A percentile compares a stretch with the other conserved stretches of the same genome.
These are phyloP conservation scores for Drosophila sechellia DNA, from an alignment of 1,140 invertebrate genomes.

Conservation along the genomic window DNA sequence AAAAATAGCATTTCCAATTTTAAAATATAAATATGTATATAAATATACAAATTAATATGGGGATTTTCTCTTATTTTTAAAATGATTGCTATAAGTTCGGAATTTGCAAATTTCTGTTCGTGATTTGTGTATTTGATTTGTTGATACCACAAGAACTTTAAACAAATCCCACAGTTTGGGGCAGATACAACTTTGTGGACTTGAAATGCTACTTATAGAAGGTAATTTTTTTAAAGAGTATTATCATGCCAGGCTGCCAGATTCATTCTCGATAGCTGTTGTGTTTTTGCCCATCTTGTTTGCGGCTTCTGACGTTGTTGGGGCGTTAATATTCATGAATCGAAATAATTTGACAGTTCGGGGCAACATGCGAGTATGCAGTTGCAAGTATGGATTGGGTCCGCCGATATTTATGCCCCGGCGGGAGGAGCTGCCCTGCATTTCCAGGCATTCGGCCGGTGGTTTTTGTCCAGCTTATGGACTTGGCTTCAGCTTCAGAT, in stretches of 20 bases:
- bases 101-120: too few relatives aligned
- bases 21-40: too few relatives aligned
- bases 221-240: not conserved
- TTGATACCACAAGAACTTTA: too few relatives aligned
- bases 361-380: conserved; percentile 79
- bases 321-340: conserved; percentile 83
- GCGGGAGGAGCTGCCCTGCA: conserved; percentile 14
- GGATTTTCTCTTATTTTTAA: too few relatives aligned
- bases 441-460: conserved; percentile 3
- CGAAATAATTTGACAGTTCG: conserved; percentile 83
- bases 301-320: conserved; percentile 42
- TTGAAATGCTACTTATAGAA: too few relatives aligned
- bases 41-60: too few relatives aligned
- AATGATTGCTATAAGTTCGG: too few relatives aligned
- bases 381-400: conserved; percentile 13
- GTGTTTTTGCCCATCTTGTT: conserved; percentile 18
- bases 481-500: not conserved
- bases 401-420: conserved; percentile 71
- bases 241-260: not conserved
- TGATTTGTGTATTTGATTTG: too few relatives aligned
- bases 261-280: not conserved
- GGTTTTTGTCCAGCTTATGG: conserved; percentile 4
- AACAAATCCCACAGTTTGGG: too few relatives aligned
- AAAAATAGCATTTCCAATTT: not conserved
- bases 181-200: too few relatives aligned